These are phyloP conservation scores for Drosophila planitibia DNA, from an alignment of 2,888 invertebrate genomes.

Conservation along the genomic window DNA sequence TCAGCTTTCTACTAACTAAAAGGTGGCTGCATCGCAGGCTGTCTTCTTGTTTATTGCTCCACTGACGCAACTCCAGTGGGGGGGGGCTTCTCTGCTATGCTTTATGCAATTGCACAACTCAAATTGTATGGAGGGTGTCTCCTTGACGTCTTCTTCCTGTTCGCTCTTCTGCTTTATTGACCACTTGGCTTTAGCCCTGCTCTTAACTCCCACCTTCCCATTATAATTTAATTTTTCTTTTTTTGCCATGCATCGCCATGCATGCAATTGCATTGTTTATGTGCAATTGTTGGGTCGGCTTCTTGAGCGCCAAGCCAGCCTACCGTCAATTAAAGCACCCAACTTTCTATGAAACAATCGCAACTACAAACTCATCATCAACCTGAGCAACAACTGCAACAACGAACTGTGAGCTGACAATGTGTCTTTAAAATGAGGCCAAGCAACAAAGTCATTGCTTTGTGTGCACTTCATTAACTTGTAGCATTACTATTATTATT, in stretches of 20 bases:
- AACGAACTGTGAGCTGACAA: neutral
- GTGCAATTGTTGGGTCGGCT: slow-evolving; percentile 2
- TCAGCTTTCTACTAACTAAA: slow-evolving; percentile 8
- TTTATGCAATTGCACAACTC: slow-evolving; percentile 44
- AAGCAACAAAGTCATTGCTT: slow-evolving; percentile 11
- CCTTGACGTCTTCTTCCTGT: neutral
- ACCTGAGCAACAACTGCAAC: neutral
- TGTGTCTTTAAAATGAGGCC: neutral
- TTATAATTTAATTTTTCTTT: neutral
- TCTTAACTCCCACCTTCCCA: slow-evolving; percentile 34
- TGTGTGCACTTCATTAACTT: neutral
- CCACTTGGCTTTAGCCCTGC: slow-evolving; percentile 14
- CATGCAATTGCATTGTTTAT: slow-evolving; percentile 27
- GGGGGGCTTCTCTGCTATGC: slow-evolving; percentile 31
- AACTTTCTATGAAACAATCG: slow-evolving; percentile 71
- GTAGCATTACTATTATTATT: neutral
- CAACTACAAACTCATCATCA: slow-evolving; percentile 22
- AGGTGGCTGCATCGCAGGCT: neutral
- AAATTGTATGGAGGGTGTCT: slow-evolving; percentile 21
- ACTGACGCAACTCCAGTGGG: slow-evolving; percentile 51
- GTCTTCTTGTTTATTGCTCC: slow-evolving; percentile 50
- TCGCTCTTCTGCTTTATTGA: neutral
- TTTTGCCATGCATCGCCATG: slow-evolving; percentile 35
- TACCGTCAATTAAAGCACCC: slow-evolving; percentile 61
- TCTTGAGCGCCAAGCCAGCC: slow-evolving; percentile 8